Evolutionary conservation across 2,797 vertebrate genomes (phyloP), one percentile per base, ranked within the genome.

Genomic region (Bradypodion ventrale): DNA sequence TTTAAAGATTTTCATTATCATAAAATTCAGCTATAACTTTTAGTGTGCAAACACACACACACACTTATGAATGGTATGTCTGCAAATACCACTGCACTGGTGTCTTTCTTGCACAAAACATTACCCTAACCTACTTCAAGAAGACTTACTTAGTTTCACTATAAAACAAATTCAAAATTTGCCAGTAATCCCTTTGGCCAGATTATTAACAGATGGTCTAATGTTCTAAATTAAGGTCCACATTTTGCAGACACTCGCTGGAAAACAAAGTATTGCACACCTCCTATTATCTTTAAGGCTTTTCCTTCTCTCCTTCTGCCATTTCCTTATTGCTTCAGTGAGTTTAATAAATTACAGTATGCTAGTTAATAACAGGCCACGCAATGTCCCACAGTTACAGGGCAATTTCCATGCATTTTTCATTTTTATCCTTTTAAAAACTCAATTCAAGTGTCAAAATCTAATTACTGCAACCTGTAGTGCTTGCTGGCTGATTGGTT

Each of bases 361-460:
- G 73, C 79, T 90, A 68, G 85, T 94, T 92, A 91, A 92, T 89
- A 93, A 87, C 0, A n/a, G 68, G 93, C 29, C 35, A 86, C 82
- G 84, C 85, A 88, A 93, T 91, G 82, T 56, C 46, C 79, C 7
- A 0, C 80, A 85, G 85, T 78, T 84, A 82, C 88, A 91, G 75
- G 78, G 49, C 56, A 73, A 63, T 91, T 93, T 89, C 89, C 59
- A 92, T 77, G 76, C 85, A 91, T 93, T 91, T 93, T 92, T 95
- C 85, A 92, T 89, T 82, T 93, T 93, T 93, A 92, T 90, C 91
- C 82, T 87, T 92, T 89, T 90, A 86, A 80, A 69, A 92, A 63
- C 83, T 93, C 92, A 91, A 88, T 91, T 93, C 56, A 86, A 87
- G 63, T 92, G 90, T 94, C 93, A 94, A 90, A 95, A 93, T 88